These are phyloP conservation scores for Pangasius macronema DNA, from an alignment of 2,797 vertebrate species.

Conservation along the genomic window DNA sequence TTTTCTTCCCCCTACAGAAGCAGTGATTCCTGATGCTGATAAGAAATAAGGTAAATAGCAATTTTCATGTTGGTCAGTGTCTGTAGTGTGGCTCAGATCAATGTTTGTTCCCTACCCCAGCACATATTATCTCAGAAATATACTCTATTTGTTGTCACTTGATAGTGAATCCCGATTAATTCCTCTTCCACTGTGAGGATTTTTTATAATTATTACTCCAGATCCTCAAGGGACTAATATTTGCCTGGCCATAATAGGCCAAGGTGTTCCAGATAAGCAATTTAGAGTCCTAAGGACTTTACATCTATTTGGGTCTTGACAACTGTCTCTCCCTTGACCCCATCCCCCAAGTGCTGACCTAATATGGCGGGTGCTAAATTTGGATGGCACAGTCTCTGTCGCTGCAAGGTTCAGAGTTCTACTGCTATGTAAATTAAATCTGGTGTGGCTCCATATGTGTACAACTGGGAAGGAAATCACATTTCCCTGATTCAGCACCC, in stretches of 20 bases:
- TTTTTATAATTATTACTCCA: not conserved
- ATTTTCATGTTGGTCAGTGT: conserved; percentile 68
- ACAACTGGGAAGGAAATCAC: conserved; percentile 65
- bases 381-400: conserved; percentile 66
- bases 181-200: not conserved
- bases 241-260: not conserved
- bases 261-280: conserved; percentile 35
- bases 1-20: conserved; percentile 66
- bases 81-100: not conserved
- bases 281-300: conserved; percentile 40
- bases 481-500: conserved; percentile 73
- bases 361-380: conserved; percentile 76
- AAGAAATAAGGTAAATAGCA: conserved; percentile 69
- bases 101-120: not conserved
- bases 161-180: not conserved
- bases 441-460: conserved; percentile 54
- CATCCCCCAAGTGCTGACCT: conserved; percentile 61
- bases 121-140: not conserved
- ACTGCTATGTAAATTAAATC: conserved; percentile 72
- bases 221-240: not conserved
- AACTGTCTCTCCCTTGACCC: conserved; percentile 49
- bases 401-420: conserved; percentile 56
- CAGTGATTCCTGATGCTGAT: conserved; percentile 61
- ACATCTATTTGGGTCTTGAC: conserved; percentile 63
- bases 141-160: not conserved